Percentiles rank a stretch among this genome's conserved stretches.
Evolutionary conservation across 2,888 invertebrate genomes (phyloP).

Genomic region (Steinernema scapterisci): DNA sequence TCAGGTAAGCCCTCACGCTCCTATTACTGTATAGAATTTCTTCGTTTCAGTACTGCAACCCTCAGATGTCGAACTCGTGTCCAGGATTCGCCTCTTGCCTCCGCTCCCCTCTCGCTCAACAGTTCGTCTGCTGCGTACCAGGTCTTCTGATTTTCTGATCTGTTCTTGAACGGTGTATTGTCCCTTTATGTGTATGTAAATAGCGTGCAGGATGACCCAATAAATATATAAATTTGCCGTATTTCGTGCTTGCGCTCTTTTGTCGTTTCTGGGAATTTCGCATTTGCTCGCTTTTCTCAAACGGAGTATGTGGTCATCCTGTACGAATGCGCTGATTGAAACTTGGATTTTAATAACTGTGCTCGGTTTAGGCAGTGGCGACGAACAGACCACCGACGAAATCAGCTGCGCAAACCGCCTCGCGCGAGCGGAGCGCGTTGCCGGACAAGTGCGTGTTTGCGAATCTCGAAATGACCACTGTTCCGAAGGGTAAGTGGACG

Average conservation of each 20-base stretch:
- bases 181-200: slow-evolving; percentile 20
- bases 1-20: not conserved
- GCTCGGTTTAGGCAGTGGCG: not conserved
- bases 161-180: not conserved
- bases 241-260: not conserved
- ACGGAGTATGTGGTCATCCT: slow-evolving; percentile 9
- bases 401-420: slow-evolving; percentile 12
- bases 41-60: slow-evolving; percentile 31
- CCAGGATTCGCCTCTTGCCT: slow-evolving; percentile 41
- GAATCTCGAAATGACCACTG: slow-evolving; percentile 20
- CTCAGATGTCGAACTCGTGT: slow-evolving; percentile 36
- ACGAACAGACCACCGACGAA: not conserved
- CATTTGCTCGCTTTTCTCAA: not conserved
- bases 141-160: slow-evolving; percentile 23
- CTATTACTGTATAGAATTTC: too few species aligned
- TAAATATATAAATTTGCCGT: not conserved
- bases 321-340: slow-evolving; percentile 17
- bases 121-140: slow-evolving; percentile 52
- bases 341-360: not conserved
- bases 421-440: not conserved
- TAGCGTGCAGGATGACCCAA: slow-evolving; percentile 29
- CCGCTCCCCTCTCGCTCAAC: slow-evolving; percentile 44
- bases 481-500: slow-evolving; percentile 10
- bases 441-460: slow-evolving; percentile 23
- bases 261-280: not conserved